These are phyloP conservation scores for Montipora capricornis DNA, from an alignment of 64 coral and sea anemone genomes.

Conservation along the genomic window DNA sequence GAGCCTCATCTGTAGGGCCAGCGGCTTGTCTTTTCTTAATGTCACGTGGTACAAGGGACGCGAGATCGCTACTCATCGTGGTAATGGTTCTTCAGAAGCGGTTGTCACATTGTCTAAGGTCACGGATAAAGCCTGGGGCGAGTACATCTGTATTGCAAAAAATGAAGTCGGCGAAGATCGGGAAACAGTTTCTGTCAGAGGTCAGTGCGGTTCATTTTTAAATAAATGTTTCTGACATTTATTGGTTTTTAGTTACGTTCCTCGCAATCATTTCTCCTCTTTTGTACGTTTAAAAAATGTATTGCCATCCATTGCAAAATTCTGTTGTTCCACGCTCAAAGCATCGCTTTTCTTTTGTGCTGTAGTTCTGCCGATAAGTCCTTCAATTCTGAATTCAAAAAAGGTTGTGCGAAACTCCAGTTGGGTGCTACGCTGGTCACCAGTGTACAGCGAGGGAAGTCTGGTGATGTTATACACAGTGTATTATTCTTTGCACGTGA, in stretches of 20 bases:
- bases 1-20: conserved; percentile 2
- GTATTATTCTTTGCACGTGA: not conserved
- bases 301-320: no score
- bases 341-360: not conserved
- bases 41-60: conserved; percentile 25
- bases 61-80: no score
- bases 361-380: conserved; percentile 18
- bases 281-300: no score
- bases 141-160: conserved; percentile 2
- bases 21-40: not conserved
- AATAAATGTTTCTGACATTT: no score
- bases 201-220: not conserved
- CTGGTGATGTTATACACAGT: conserved; percentile 13
- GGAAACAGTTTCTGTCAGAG: not conserved
- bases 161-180: not conserved
- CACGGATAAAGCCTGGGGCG: not conserved
- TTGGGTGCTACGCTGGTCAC: conserved; percentile 8
- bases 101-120: not conserved
- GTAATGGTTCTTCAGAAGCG: not conserved
- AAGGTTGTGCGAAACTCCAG: not conserved
- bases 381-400: conserved; percentile 1
- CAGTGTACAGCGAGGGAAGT: conserved; percentile 1
- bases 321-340: no score
- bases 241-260: no score
- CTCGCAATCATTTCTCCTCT: no score